A percentile compares a stretch with the other conserved stretches of the same genome.
Conservation (phyloP, 2,797 vertebrate species). For the Halcyon leucocephala region DNA sequence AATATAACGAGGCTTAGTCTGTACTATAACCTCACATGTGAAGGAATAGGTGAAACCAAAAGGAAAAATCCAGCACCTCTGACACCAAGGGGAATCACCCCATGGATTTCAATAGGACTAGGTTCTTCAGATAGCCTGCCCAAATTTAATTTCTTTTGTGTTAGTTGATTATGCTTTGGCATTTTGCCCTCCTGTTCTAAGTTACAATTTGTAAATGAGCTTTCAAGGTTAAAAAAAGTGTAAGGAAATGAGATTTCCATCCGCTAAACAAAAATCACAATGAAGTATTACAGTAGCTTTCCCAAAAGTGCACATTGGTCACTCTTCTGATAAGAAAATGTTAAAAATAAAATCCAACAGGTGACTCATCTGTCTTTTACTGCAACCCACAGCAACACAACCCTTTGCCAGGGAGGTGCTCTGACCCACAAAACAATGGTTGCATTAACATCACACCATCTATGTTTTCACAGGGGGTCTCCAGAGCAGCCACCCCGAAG, state of each 20-base stretch:
- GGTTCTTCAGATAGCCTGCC: not conserved
- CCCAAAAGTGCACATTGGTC: not conserved
- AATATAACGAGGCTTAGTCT: not conserved
- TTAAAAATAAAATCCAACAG: not conserved
- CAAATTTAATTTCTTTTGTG: not conserved
- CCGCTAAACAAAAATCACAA: not conserved
- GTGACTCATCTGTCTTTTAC: not conserved
- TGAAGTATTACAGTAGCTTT: not conserved
- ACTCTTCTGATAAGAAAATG: not conserved
- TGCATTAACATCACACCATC: not conserved
- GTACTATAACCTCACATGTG: not conserved
- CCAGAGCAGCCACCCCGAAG: rapidly evolving
- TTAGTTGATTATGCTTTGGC: not conserved
- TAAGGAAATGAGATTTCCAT: conserved; percentile 23
- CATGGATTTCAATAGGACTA: not conserved
- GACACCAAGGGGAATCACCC: not conserved
- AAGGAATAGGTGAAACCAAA: not conserved
- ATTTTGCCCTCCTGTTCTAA: not conserved
- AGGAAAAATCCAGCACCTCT: not conserved
- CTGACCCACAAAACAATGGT: rapidly evolving
- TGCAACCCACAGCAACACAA: not conserved
- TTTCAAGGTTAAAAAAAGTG: conserved; percentile 16
- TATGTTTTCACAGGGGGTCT: not conserved
- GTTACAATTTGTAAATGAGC: not conserved
- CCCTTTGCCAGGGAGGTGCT: not conserved